Conservation (phyloP, 2,797 vertebrate species). For the Rallus crepitans region DNA sequence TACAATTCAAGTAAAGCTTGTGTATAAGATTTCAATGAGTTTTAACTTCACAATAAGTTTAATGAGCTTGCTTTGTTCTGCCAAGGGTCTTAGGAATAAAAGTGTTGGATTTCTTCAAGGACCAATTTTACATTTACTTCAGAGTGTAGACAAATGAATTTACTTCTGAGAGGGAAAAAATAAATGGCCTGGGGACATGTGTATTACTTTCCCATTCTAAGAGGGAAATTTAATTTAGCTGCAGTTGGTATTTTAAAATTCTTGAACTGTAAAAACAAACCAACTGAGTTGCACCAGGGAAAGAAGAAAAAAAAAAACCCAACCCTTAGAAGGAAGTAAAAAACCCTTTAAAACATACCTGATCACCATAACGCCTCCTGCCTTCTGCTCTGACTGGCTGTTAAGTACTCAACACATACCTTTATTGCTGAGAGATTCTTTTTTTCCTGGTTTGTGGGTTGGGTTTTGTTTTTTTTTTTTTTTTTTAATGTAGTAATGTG, state of each 20-base stretch:
- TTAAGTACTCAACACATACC: not conserved
- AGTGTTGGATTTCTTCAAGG: not conserved
- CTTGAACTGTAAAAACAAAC: not conserved
- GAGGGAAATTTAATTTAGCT: not conserved
- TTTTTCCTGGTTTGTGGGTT: not conserved
- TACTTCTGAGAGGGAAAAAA: not conserved
- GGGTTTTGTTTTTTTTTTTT: no score
- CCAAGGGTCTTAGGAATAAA: not conserved
- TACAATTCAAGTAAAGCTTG: not conserved
- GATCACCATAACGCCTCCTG: not conserved
- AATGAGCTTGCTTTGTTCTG: not conserved
- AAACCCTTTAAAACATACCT: not conserved
- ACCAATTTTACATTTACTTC: not conserved
- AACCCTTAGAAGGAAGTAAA: not conserved
- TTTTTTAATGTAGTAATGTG: no score
- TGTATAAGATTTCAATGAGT: not conserved
- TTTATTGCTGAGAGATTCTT: not conserved
- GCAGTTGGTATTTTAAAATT: not conserved
- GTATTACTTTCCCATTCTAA: not conserved
- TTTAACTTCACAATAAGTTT: not conserved
- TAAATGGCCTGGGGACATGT: not conserved
- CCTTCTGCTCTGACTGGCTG: not conserved
- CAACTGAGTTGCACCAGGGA: not conserved
- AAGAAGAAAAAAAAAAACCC: not conserved
- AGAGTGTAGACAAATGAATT: conserved; percentile 15